A percentile compares a stretch with the other conserved stretches of the same genome.
phyloP scores from a whole-genome alignment of 2,888 invertebrate genomes.

The Junonia oenone region DNA sequence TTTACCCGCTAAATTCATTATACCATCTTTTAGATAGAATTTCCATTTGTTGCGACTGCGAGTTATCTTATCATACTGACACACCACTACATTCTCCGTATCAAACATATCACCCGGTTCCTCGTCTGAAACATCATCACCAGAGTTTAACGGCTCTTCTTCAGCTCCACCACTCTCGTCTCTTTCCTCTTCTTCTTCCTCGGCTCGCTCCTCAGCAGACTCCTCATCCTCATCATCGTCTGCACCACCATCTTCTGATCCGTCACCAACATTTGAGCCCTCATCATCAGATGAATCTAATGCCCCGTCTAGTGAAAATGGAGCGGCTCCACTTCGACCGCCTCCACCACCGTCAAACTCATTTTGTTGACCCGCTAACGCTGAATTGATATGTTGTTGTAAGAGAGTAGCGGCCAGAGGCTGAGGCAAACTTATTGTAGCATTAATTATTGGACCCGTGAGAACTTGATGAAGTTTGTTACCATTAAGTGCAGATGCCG shows the following conservation, averaged over 20 bases:
- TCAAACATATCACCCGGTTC: conserved; percentile 97
- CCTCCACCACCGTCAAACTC: conserved; percentile 73
- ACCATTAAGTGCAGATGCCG: conserved; percentile 89
- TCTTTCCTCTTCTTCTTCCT: conserved; percentile 84
- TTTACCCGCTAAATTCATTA: conserved; percentile 98
- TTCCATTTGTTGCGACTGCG: conserved; percentile 99
- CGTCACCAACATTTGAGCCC: conserved; percentile 80
- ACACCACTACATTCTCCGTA: conserved; percentile 99
- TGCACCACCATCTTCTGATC: conserved; percentile 84
- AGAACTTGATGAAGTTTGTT: conserved; percentile 85
- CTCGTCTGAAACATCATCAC: conserved; percentile 98
- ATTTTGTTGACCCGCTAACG: conserved; percentile 78
- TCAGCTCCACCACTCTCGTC: conserved; percentile 83
- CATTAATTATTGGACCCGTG: conserved; percentile 92
- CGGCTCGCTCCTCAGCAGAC: conserved; percentile 83
- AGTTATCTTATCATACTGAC: conserved; percentile 99
- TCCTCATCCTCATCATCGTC: conserved; percentile 88
- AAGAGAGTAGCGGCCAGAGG: conserved; percentile 88
- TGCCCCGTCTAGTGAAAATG: conserved; percentile 81
- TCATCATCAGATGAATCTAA: conserved; percentile 87
- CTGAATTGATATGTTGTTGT: conserved; percentile 94
- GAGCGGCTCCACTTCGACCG: conserved; percentile 63
- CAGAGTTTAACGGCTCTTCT: conserved; percentile 96
- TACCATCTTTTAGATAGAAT: conserved; percentile 99
- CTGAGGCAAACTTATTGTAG: conserved; percentile 92